These are phyloP conservation scores for Tyto alba DNA, from an alignment of 2,113 vertebrate species.

Conservation along the genomic window DNA sequence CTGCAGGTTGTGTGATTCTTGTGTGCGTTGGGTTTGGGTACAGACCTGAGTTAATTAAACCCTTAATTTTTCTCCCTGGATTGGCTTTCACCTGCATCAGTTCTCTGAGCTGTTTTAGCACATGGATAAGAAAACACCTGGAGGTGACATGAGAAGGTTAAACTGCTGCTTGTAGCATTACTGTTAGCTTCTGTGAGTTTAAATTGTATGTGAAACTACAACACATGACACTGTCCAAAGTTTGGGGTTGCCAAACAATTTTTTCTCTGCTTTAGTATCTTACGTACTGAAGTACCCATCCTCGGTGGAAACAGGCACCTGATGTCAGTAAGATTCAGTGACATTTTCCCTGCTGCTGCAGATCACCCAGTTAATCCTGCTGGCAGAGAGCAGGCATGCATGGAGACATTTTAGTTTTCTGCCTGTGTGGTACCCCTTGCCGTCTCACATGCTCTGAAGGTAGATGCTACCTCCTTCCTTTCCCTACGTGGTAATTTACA, in stretches of 20 bases:
- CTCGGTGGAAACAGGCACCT: not conserved
- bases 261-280: not conserved
- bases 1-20: not conserved
- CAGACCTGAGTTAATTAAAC: not conserved
- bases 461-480: not conserved
- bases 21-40: not conserved
- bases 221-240: not conserved
- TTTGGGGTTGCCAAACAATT: not conserved
- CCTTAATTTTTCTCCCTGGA: not conserved
- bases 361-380: not conserved
- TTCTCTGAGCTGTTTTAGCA: not conserved
- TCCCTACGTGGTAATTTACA: not conserved
- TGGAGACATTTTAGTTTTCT: not conserved
- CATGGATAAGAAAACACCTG: not conserved
- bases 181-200: not conserved
- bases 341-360: not conserved
- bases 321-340: not conserved
- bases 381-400: not conserved
- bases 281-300: not conserved
- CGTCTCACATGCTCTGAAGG: not conserved
- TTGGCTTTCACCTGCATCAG: not conserved
- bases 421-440: not conserved
- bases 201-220: not conserved
- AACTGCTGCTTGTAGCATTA: not conserved
- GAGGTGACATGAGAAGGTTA: not conserved